Percentiles rank a stretch among this genome's conserved stretches.
phyloP scores from a whole-genome alignment of 2,888 invertebrate genomes.

The Andrena marginata region DNA sequence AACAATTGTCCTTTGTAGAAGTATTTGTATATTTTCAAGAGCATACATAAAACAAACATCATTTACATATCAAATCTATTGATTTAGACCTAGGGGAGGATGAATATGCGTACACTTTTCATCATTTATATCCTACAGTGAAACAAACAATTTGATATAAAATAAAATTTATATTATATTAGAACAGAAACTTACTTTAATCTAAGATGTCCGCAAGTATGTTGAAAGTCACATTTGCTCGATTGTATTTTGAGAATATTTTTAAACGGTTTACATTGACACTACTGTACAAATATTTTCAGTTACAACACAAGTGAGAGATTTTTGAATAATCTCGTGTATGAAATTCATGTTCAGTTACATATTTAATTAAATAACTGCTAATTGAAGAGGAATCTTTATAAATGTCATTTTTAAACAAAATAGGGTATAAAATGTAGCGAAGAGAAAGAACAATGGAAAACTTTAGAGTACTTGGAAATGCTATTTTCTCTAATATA shows the following conservation, averaged over 20 bases:
- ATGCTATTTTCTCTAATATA: conserved; percentile 29
- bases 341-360: conserved; percentile 12
- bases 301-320: conserved; percentile 12
- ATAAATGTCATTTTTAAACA: conserved; percentile 37
- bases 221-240: conserved; percentile 24
- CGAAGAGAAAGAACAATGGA: conserved; percentile 12
- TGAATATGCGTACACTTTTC: conserved; percentile 49
- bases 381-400: neutral
- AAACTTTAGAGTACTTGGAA: conserved; percentile 24
- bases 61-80: conserved; percentile 77
- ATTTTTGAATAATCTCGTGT: neutral
- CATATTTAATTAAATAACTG: conserved; percentile 22
- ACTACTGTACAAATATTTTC: conserved; percentile 36
- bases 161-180: conserved; percentile 50
- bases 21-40: conserved; percentile 54
- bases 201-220: conserved; percentile 12
- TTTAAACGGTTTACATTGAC: conserved; percentile 36
- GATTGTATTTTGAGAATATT: conserved; percentile 42
- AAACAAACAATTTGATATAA: conserved; percentile 45
- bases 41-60: conserved; percentile 46
- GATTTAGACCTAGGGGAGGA: conserved; percentile 56
- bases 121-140: conserved; percentile 53
- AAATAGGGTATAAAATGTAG: conserved; percentile 23
- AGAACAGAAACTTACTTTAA: conserved; percentile 33
- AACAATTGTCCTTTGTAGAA: conserved; percentile 55